Percentiles rank a stretch among this genome's conserved stretches.
phyloP scores from a whole-genome alignment of 2,113 vertebrate genomes.

The Ellobius talpinus region DNA sequence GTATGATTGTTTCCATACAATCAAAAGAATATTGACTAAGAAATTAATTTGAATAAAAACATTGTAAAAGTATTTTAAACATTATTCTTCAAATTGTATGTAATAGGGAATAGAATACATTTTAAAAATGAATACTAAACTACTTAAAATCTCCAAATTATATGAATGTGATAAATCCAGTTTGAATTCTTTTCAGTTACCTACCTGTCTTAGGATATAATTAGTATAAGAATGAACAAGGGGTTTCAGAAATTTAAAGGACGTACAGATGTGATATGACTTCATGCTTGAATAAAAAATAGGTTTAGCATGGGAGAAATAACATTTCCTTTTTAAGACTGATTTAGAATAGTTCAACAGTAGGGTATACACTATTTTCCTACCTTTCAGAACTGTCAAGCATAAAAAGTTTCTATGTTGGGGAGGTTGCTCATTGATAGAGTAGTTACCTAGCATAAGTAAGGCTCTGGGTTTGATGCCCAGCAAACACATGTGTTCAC shows the following conservation, averaged over 20 bases:
- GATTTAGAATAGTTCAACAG: slow-evolving; percentile 27
- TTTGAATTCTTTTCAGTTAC: slow-evolving; percentile 51
- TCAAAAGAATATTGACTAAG: slow-evolving; percentile 23
- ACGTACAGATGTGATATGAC: neutral
- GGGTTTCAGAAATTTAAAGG: neutral
- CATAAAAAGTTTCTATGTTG: neutral
- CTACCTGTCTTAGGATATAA: neutral
- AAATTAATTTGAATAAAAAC: slow-evolving; percentile 14
- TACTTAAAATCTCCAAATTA: slow-evolving; percentile 53
- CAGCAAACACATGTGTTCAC: neutral
- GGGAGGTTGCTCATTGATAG: neutral
- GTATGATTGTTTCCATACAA: slow-evolving; percentile 1
- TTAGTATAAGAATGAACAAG: slow-evolving; percentile 39
- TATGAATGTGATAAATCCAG: slow-evolving; percentile 15
- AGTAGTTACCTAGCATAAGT: neutral
- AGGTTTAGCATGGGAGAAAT: neutral
- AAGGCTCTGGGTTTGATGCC: neutral
- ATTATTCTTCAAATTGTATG: neutral
- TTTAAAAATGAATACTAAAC: slow-evolving; percentile 21
- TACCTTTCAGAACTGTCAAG: slow-evolving; percentile 14
- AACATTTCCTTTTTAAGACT: slow-evolving; percentile 28
- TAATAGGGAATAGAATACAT: neutral
- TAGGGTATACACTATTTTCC: neutral
- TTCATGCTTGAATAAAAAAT: neutral
- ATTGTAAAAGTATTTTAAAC: neutral